These are phyloP conservation scores for Sparidentex hasta DNA, from an alignment of 2,797 vertebrate species.

Conservation along the genomic window DNA sequence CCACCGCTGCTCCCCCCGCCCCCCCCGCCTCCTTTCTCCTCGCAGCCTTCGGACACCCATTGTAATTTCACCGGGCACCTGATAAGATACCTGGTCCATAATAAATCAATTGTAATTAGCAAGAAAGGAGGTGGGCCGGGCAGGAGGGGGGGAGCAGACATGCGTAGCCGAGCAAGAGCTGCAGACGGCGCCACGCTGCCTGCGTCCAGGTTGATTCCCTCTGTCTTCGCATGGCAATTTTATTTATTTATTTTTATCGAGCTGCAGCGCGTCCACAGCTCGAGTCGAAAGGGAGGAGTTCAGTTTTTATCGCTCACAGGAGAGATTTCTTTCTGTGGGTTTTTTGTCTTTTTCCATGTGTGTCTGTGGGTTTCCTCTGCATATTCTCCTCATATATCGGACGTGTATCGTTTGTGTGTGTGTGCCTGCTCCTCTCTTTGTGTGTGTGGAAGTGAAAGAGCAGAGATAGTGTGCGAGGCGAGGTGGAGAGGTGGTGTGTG, in stretches of 20 bases:
- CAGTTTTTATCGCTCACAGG: constrained; percentile 27
- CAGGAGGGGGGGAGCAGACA: constrained; percentile 79
- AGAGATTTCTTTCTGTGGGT: neutral
- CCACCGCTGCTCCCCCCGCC: constrained; percentile 64
- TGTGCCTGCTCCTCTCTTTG: neutral
- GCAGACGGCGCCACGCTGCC: constrained; percentile 25
- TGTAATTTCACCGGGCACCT: constrained; percentile 96
- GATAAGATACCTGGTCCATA: constrained; percentile 99
- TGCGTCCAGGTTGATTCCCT: constrained; percentile 58
- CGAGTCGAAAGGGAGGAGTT: constrained; percentile 41
- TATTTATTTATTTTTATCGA: constrained; percentile 72
- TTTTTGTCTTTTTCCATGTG: constrained; percentile 1
- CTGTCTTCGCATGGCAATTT: constrained; percentile 35
- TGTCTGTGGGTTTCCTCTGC: neutral
- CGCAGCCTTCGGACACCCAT: constrained; percentile 89
- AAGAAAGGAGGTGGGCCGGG: constrained; percentile 86
- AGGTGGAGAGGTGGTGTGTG: constrained; percentile 70
- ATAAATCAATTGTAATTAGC: constrained; percentile 99
- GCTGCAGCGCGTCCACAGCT: constrained; percentile 20
- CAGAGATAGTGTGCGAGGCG: constrained; percentile 53
- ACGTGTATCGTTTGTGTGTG: constrained; percentile 31
- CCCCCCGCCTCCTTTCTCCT: constrained; percentile 34
- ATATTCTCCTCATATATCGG: neutral
- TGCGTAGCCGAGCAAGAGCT: constrained; percentile 71
- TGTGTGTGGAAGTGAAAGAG: constrained; percentile 30